Conservation (phyloP, 1,140 invertebrate species). For the Cherax destructor region DNA sequence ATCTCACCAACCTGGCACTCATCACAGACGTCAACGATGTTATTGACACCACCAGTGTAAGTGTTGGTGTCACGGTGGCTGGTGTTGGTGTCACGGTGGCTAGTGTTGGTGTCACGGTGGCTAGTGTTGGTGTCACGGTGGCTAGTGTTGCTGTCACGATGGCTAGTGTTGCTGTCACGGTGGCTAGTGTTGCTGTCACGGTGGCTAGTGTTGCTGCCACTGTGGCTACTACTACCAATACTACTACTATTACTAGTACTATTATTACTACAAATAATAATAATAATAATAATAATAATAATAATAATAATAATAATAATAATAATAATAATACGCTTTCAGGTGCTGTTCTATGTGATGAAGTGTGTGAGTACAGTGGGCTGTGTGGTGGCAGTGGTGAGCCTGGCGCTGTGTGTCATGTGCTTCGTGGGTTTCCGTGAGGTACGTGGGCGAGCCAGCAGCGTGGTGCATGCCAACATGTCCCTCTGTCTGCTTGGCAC, state of each 20-base stretch:
- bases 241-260: too few species aligned
- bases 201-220: too few species aligned
- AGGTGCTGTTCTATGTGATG: slow-evolving; percentile 41
- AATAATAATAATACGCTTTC: neutral
- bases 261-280: too few species aligned
- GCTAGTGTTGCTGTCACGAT: too few species aligned
- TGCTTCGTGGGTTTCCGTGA: slow-evolving; percentile 89
- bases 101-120: too few species aligned
- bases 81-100: too few species aligned
- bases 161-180: neutral
- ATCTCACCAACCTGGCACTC: slow-evolving; percentile 50
- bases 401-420: slow-evolving; percentile 86
- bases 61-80: too few species aligned
- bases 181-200: neutral
- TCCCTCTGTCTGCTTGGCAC: slow-evolving; percentile 92
- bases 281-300: too few species aligned
- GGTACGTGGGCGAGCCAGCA: slow-evolving; percentile 85
- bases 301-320: too few species aligned
- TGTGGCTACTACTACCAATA: neutral
- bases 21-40: slow-evolving; percentile 66
- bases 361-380: slow-evolving; percentile 85
- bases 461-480: slow-evolving; percentile 95
- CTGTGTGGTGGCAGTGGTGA: slow-evolving; percentile 89
- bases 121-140: too few species aligned
- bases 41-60: neutral